Evolutionary conservation across 2,888 invertebrate genomes (phyloP).

Genomic region (Ormyrus pomaceus): DNA sequence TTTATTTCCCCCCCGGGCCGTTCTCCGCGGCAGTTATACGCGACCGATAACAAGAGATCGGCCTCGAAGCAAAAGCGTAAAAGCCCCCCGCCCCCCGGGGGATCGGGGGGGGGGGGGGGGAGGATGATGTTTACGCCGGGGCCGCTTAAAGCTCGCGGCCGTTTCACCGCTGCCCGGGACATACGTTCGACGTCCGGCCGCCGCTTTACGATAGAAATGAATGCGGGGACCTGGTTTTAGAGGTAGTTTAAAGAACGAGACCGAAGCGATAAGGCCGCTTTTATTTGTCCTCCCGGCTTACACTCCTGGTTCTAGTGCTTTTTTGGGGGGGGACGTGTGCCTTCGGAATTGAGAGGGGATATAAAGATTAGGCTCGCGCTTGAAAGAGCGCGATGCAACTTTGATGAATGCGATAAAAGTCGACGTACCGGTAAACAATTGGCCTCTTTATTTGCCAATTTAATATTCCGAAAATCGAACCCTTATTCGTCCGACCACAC

Average conservation of each 20-base stretch:
- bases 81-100: neutral
- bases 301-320: no score
- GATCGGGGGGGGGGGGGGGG: neutral
- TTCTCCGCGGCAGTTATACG: no score
- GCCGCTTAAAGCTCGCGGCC: neutral
- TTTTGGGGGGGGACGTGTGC: no score
- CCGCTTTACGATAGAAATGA: slow-evolving; percentile 18
- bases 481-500: no score
- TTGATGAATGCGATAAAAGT: no score
- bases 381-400: no score
- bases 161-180: neutral
- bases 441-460: no score
- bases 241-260: neutral
- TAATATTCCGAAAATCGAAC: no score
- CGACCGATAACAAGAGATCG: slow-evolving; percentile 13
- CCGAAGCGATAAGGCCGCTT: slow-evolving; percentile 36
- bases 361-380: no score
- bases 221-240: neutral
- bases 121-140: slow-evolving; percentile 4
- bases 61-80: neutral
- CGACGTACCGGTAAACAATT: no score
- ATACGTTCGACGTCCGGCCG: neutral
- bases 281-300: slow-evolving; percentile 10
- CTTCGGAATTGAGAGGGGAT: no score
- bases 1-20: no score